Evolutionary conservation across 1,140 invertebrate genomes (phyloP), one percentile per base, ranked within the genome.

Genomic region (Rhopalosiphum maidis): DNA sequence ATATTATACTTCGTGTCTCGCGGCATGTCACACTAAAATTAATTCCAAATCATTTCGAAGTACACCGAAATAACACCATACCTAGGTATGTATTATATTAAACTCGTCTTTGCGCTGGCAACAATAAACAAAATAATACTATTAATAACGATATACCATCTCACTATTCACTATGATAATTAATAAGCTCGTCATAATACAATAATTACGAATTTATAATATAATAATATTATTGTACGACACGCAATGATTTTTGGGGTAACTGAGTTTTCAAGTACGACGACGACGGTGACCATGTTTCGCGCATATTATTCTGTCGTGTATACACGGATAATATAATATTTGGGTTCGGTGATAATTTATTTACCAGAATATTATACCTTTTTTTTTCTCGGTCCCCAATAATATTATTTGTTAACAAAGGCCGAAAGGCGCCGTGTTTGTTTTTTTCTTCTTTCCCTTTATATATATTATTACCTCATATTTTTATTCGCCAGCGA

Each of bases 391-490:
- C 30, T 87, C 86, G 25, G 86, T 51, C 86, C 86, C 86, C 43
- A 87, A 87, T 87, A 87, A 87, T 77, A 77, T 77, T 87, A 77
- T 77, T 87, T 87, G 86, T 87, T 87, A 87, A 87, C 86, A 87
- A 87, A 87, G 43, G 86, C 43, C 0, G 4, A 77, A 77, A 77
- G 60, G 23, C 37, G 83, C 83, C 35, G 30, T 51, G 60, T 18
- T 15, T n/a, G 60, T 77, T 77, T 77, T 68, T 77, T 77, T 35
- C 5, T n/a, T 30, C 11, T 60, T 9, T n/a, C 30, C 48, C 15
- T 51, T 18, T 77, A 43, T 43, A 51, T 51, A 46, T 51, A 51
- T 51, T 51, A 51, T 15, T 43, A n/a, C 43, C 85, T 43, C 41
- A 3, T n/a, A 46, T 46, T 48, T 23, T 87, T n/a, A 48, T 87